These are phyloP conservation scores for Achroia grisella DNA, from an alignment of 1,140 invertebrate genomes.

Conservation along the genomic window DNA sequence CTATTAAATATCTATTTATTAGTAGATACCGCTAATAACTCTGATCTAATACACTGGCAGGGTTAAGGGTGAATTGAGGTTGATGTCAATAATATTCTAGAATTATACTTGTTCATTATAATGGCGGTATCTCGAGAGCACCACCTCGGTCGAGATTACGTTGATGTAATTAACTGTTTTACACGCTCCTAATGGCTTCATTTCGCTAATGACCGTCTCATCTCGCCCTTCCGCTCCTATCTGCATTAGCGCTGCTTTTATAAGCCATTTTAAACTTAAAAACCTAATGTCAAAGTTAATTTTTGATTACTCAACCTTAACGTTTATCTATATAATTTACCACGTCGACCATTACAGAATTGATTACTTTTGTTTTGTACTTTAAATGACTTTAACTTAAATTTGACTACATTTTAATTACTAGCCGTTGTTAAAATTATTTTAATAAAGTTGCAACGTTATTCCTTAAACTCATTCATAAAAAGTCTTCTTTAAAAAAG, in stretches of 20 bases:
- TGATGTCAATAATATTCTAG: constrained; percentile 14
- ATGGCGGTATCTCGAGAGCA: constrained; percentile 20
- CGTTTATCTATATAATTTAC: too few relatives aligned
- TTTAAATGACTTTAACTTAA: too few relatives aligned
- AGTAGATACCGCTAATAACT: too few relatives aligned
- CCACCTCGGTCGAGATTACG: constrained; percentile 38
- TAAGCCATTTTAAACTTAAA: constrained; percentile 12
- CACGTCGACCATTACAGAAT: too few relatives aligned
- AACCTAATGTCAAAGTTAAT: constrained; percentile 2
- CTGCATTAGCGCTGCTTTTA: constrained; percentile 8
- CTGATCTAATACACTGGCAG: too few relatives aligned
- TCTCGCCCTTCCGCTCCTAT: constrained; percentile 34
- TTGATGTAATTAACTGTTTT: constrained; percentile 62
- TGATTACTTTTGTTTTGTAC: too few relatives aligned
- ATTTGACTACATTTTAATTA: too few relatives aligned
- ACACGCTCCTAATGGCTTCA: constrained; percentile 65
- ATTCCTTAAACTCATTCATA: too few relatives aligned
- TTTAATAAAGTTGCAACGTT: too few relatives aligned
- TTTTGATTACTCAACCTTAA: constrained; percentile 1
- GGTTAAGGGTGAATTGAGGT: background rate
- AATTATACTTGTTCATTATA: constrained; percentile 31
- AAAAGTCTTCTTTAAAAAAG: too few relatives aligned
- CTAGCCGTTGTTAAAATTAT: too few relatives aligned
- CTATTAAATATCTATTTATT: too few relatives aligned
- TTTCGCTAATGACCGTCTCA: constrained; percentile 57